Base-by-base conservation (phyloP, 2,888 invertebrate genomes). In the Chymomyza caudatula region DNA sequence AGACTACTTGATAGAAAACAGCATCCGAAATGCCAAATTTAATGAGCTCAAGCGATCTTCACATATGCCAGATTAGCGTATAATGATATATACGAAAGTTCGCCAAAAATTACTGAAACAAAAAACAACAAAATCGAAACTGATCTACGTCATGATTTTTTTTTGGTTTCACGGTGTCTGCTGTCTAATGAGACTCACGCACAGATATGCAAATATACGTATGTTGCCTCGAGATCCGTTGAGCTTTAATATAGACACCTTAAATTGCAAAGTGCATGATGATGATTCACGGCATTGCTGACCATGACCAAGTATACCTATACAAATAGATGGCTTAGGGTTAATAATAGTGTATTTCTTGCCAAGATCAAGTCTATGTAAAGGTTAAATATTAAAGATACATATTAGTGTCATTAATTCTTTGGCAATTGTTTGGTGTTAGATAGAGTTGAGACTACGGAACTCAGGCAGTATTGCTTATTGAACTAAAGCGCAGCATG, bases 21-120 rank as follows among this genome's bases (percentile, higher is more conserved):
- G 60, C 57, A 65, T 69, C 22, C 22, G 51, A 51, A 51, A 65
- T 60, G 62, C 55, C 62, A 65, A 65, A 25, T 53, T 17, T 3
- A 4, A 60, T 29, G 51, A 51, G 17, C 51, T 51, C 19, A 37
- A 37, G 29, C 11, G 29, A 8, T 37, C 29, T 13, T 37, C 29
- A 29, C 29, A 29, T 29, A 29, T 11, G 29, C 29, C 29, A 29
- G 29, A 29, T 29, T 29, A 29, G 3, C 29, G 3, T 11, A 8
- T 37, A 13, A 37, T 37, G 11, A 37, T 37, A 37, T 37, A 37
- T 11, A 37, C 29, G 11, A 37, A 37, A 37, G 29, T 37, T 37
- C 11, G 29, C 29, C 2, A 37, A 37, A 37, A 37, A 11, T 37
- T 37, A 37, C 29, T 37, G 11, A 37, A 37, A 37, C 8, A 8